These are phyloP conservation scores for Lerema accius DNA, from an alignment of 1,140 invertebrate genomes.

Conservation along the genomic window DNA sequence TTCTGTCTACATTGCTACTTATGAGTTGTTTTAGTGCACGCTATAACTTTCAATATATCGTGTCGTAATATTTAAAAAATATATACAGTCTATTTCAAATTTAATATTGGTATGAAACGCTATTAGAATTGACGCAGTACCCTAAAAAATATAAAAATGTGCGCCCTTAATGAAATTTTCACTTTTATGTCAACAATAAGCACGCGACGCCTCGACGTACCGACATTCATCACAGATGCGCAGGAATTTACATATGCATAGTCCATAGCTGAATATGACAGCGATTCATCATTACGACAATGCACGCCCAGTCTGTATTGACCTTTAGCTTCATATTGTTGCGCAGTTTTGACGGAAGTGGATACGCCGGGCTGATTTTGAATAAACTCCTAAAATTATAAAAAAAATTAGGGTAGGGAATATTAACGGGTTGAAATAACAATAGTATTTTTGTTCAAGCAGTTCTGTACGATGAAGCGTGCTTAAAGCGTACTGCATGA, in stretches of 20 bases:
- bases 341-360: constrained; percentile 41
- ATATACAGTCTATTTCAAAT: too few species aligned
- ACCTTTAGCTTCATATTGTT: constrained; percentile 46
- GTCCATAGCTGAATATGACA: constrained; percentile 61
- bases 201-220: constrained; percentile 38
- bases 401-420: background rate
- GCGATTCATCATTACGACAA: constrained; percentile 68
- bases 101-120: too few species aligned
- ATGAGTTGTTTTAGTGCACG: too few species aligned
- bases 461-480: too few species aligned
- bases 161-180: constrained; percentile 45
- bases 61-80: too few species aligned
- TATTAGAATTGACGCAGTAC: too few species aligned
- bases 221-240: constrained; percentile 45
- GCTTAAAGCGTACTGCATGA: too few species aligned
- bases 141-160: background rate
- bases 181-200: constrained; percentile 49
- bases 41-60: too few species aligned
- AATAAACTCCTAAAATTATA: background rate
- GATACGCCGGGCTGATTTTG: constrained; percentile 8
- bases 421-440: constrained; percentile 3
- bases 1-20: too few species aligned
- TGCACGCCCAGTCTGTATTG: constrained; percentile 53
- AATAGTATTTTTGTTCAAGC: background rate
- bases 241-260: constrained; percentile 68